These are phyloP conservation scores for Pelodiscus sinensis DNA, from an alignment of 2,113 vertebrate genomes.

Conservation along the genomic window DNA sequence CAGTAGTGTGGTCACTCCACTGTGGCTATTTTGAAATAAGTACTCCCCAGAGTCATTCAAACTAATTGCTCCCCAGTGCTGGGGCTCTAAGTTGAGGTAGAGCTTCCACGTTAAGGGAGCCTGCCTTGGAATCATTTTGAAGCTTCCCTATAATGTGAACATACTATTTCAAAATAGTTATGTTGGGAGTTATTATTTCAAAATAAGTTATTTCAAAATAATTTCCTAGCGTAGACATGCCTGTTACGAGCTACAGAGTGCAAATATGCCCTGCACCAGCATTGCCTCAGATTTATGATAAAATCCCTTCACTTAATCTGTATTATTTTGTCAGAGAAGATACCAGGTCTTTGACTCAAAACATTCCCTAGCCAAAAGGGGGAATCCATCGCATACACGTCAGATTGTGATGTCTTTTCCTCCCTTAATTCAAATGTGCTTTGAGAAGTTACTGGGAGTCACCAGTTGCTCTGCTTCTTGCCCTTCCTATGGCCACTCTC, in stretches of 20 bases:
- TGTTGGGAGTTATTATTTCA: no score
- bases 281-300: neutral
- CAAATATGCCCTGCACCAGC: neutral
- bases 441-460: neutral
- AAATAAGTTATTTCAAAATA: no score
- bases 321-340: neutral
- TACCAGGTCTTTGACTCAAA: neutral
- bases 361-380: neutral
- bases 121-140: no score
- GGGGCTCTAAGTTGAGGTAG: no score
- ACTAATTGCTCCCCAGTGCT: no score
- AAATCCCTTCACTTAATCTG: neutral
- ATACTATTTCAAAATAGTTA: no score
- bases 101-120: no score
- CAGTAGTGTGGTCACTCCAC: no score
- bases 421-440: neutral
- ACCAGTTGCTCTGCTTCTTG: slow-evolving; percentile 7
- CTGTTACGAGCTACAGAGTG: neutral
- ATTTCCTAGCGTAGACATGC: no score
- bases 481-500: neutral
- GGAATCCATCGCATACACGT: neutral
- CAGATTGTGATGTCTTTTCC: slow-evolving; percentile 3
- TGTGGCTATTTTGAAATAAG: no score
- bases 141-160: no score
- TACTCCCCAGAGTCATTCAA: no score